These are phyloP conservation scores for Cyprinella venusta DNA, from an alignment of 2,797 vertebrate species.

Conservation along the genomic window DNA sequence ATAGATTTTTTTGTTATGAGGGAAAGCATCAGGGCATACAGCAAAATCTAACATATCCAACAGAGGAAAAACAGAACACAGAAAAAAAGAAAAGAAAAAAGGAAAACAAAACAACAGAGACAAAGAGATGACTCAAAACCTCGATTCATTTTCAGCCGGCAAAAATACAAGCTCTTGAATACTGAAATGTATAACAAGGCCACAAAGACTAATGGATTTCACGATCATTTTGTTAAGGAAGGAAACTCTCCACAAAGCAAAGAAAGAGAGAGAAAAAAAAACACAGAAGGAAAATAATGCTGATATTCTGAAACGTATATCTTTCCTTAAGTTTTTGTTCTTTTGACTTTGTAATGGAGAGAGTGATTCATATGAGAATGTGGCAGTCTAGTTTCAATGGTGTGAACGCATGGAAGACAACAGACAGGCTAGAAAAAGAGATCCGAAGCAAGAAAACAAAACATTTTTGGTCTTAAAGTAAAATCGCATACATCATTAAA, in stretches of 20 bases:
- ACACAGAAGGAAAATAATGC: conserved; percentile 44
- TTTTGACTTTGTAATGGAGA: conserved; percentile 66
- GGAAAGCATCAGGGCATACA: conserved; percentile 96
- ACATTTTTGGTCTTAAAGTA: conserved; percentile 56
- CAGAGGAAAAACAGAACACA: conserved; percentile 84
- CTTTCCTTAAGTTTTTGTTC: conserved; percentile 66
- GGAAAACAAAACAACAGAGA: conserved; percentile 75
- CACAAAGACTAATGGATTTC: conserved; percentile 78
- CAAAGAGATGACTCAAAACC: conserved; percentile 85
- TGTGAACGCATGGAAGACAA: conserved; percentile 85
- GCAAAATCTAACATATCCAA: conserved; percentile 96
- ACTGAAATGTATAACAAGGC: conserved; percentile 95
- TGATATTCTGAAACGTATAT: conserved; percentile 32
- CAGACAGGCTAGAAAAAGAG: conserved; percentile 77
- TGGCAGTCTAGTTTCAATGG: conserved; percentile 72
- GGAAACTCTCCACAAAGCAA: conserved; percentile 65
- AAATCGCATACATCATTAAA: conserved; percentile 67
- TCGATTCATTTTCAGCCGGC: conserved; percentile 84
- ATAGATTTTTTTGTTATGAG: conserved; percentile 88
- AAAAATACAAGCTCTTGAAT: conserved; percentile 85
- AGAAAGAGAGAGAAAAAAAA: conserved; percentile 51
- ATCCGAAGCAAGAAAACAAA: conserved; percentile 75
- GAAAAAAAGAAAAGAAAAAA: conserved; percentile 46
- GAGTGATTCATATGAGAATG: conserved; percentile 65
- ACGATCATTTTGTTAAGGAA: conserved; percentile 17